A percentile compares a stretch with the other conserved stretches of the same genome.
phyloP scores from a whole-genome alignment of 64 coral and sea anemone genomes.

The Orbicella faveolata region DNA sequence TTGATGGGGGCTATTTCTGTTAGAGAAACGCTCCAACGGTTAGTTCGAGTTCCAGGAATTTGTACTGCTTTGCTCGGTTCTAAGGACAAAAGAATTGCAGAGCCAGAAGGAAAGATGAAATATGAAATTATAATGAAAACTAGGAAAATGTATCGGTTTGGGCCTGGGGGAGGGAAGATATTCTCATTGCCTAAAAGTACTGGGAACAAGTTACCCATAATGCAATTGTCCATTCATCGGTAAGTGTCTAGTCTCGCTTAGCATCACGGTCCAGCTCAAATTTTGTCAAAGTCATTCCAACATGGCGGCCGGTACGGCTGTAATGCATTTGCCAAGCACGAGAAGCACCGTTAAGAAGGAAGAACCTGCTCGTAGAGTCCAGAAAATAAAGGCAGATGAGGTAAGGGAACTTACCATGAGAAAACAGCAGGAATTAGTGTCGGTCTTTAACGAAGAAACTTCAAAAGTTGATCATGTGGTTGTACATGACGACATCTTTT shows the following conservation, averaged over 20 bases:
- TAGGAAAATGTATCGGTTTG: too few relatives aligned
- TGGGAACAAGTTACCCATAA: slow-evolving; percentile 33
- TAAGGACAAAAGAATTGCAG: too few relatives aligned
- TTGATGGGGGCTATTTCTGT: too few relatives aligned
- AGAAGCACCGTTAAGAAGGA: slow-evolving; percentile 91
- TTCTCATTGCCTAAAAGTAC: background rate
- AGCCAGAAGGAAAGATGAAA: too few relatives aligned
- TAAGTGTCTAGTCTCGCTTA: background rate
- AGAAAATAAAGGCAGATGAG: slow-evolving; percentile 84
- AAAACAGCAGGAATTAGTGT: background rate
- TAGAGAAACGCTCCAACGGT: too few relatives aligned
- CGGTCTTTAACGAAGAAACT: background rate
- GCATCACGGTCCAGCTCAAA: slow-evolving; percentile 63
- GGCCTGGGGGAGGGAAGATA: too few relatives aligned
- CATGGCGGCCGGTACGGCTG: slow-evolving; percentile 97
- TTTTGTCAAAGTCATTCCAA: slow-evolving; percentile 95
- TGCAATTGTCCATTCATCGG: slow-evolving; percentile 23
- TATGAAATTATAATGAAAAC: too few relatives aligned
- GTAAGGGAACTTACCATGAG: slow-evolving; percentile 33
- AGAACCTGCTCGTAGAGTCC: slow-evolving; percentile 66
- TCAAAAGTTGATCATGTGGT: slow-evolving; percentile 53
- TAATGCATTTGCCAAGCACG: slow-evolving; percentile 92
- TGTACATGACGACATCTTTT: slow-evolving; percentile 68
- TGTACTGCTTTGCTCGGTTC: too few relatives aligned
- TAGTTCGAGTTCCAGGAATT: too few relatives aligned